Evolutionary conservation across 2,797 vertebrate genomes (phyloP), one percentile per base, ranked within the genome.

Genomic region (Otolemur crassicaudatus): DNA sequence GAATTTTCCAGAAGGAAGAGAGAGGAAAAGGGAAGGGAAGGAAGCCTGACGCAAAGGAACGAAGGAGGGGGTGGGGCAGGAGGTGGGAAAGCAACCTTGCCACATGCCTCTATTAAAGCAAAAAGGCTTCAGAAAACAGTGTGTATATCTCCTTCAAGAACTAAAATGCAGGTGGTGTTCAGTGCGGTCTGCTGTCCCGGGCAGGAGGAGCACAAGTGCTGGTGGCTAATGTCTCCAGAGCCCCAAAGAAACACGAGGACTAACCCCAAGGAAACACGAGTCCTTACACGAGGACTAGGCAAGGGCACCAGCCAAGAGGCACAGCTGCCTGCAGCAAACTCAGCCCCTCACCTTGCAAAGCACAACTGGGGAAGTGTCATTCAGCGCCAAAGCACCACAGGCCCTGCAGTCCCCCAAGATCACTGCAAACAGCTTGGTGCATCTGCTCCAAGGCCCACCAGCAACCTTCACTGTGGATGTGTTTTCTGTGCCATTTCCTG

Each of bases 381-480:
- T 0, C 0, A 12, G 29, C 19, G 2, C 80, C 11, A 29, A 7
- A 17, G 19, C 22, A 4, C 70, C 5, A 10, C 1, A 9, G 17
- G 34, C 14, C 27, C n/a, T 1, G 27, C 25, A 0, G 60, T 31
- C 5, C 37, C 40, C 2, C 14, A 87, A 1, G 56, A 31, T 49
- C 53, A 16, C 16, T 1, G 17, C 0, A 19, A 67, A 40, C 20
- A 12, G 4, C 89, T 7, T 8, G 37, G 14, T 4, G 19, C 5
- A 0, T 31, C 9, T 3, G 34, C 43, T 27, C 75, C 0, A 2
- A 49, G 43, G 16, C n/a, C 72, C 84, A 31, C 0, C 0, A 22
- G 67, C 60, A 19, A 27, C 34, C 72, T 49, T 63, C 27, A 0
- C 1, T 0, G 20, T 17, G 37, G 0, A 1, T 0, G 20, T 17